phyloP scores from a whole-genome alignment of 2,888 invertebrate species.

The Silvanus unidentatus region DNA sequence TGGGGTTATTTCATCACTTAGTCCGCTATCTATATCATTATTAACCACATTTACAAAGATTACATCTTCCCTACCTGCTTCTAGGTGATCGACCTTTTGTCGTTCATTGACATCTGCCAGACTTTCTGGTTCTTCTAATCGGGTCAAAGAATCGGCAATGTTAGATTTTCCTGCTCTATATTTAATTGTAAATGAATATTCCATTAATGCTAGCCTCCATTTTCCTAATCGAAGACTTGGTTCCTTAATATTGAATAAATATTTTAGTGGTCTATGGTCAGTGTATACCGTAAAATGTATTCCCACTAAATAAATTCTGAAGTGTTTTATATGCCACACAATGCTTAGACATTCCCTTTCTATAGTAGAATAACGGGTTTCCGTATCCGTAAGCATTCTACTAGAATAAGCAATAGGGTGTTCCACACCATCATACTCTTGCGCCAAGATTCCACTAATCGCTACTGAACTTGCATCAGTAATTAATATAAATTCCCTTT shows the following conservation, averaged over 20 bases:
- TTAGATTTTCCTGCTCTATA: constrained; percentile 4
- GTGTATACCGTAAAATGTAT: constrained; percentile 23
- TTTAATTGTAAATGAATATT: constrained; percentile 9
- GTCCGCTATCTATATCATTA: neutral
- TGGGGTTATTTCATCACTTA: neutral
- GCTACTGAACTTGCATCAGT: constrained; percentile 7
- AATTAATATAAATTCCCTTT: constrained; percentile 5
- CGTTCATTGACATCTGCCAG: neutral
- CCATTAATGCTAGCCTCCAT: constrained; percentile 15
- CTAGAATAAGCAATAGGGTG: constrained; percentile 3
- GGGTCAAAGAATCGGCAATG: neutral
- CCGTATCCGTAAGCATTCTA: constrained; percentile 12
- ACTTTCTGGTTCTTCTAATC: neutral
- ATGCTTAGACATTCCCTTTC: constrained; percentile 27
- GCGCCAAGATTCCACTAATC: constrained; percentile 1
- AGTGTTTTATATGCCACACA: constrained; percentile 22
- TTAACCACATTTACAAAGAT: neutral
- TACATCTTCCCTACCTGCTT: too few species aligned
- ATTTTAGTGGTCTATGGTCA: constrained; percentile 24
- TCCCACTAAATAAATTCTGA: constrained; percentile 24
- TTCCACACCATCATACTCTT: neutral
- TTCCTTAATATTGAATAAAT: constrained; percentile 18
- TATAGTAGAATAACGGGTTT: constrained; percentile 21
- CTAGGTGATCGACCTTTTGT: too few species aligned
- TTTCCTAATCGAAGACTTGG: constrained; percentile 17